A percentile compares a stretch with the other conserved stretches of the same genome.
Conservation (phyloP, 1,140 invertebrate species). For the Drosophila ohnishii region DNA sequence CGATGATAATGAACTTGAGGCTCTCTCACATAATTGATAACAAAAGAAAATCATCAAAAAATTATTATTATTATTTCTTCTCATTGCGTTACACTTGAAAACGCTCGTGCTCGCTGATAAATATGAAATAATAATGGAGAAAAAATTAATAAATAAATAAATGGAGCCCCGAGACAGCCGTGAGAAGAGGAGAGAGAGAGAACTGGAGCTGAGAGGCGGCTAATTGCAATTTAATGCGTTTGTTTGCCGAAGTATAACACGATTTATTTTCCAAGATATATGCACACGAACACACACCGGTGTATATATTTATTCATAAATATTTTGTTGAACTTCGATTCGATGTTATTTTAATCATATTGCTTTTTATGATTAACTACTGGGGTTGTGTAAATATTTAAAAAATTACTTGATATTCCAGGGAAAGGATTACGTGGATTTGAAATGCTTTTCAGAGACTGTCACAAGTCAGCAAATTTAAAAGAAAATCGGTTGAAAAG, state of each 20-base stretch:
- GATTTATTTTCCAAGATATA: conserved; percentile 53
- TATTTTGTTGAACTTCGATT: conserved; percentile 30
- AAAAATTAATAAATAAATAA: conserved; percentile 72
- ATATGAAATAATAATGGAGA: conserved; percentile 64
- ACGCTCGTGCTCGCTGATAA: conserved; percentile 53
- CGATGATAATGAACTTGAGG: conserved; percentile 80
- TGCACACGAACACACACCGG: background rate
- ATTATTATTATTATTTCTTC: conserved; percentile 36
- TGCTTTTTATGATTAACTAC: conserved; percentile 54
- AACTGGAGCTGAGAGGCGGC: conserved; percentile 36
- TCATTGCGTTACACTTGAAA: conserved; percentile 46
- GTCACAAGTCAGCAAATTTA: background rate
- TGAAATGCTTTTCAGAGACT: background rate
- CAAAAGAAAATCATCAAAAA: conserved; percentile 62
- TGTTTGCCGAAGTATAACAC: conserved; percentile 67
- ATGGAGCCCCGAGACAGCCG: conserved; percentile 31
- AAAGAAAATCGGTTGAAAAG: background rate
- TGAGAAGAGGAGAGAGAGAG: conserved; percentile 10
- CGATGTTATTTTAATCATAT: conserved; percentile 42
- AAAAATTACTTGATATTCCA: conserved; percentile 4
- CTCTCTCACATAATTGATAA: conserved; percentile 66
- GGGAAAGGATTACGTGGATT: background rate
- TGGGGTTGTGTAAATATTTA: conserved; percentile 36
- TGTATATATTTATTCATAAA: conserved; percentile 10
- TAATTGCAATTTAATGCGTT: conserved; percentile 78